Evolutionary conservation across 2,888 invertebrate genomes (phyloP), one percentile per base, ranked within the genome.

Genomic region (Pristionchus entomophagus): DNA sequence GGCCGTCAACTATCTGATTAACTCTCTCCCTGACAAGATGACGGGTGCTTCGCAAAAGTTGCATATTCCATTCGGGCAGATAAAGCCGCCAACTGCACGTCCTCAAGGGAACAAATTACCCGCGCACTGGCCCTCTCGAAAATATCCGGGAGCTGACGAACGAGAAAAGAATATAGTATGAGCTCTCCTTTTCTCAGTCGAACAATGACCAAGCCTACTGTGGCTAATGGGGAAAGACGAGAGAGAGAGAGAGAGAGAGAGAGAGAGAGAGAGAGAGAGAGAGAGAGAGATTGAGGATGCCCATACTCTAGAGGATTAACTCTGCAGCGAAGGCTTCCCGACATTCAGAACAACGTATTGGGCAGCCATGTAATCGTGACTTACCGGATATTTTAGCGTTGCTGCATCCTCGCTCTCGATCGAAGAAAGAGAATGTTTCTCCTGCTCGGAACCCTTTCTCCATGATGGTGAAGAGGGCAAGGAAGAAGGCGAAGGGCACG

Each of bases 401-500:
- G 35, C 85, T 80, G 84, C 92, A 92, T 29, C 92, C 92, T 12
- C n/a, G n/a, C n/a, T n/a, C 86, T 29, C 83, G 65, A 17, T 89
- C 86, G 86, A 92, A 91, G 86, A 92, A 92, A 12, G 89, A 89
- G 86, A 92, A 92, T 17, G n/a, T 81, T 81, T 41, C 88, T 83
- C 77, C 91, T 85, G 87, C 90, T 80, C 85, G 87, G 87, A 91
- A 91, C 53, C 92, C 92, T 53, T 91, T 91, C 14, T 91, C 90
- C 73, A 91, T 89, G 38, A 91, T 83, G 17, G 87, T 88, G 85
- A 92, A 92, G 5, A 91, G 87, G 6, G 86, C 73, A 5, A 92
- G 84, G 73, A 91, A 91, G 35, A 88, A 86, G 22, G 86, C 86
- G 38, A 92, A 86, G 1, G 92, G 92, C 17, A 90, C 87, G 32